phyloP scores from a whole-genome alignment of 2,797 vertebrate species.

The Cheirogaleus major region DNA sequence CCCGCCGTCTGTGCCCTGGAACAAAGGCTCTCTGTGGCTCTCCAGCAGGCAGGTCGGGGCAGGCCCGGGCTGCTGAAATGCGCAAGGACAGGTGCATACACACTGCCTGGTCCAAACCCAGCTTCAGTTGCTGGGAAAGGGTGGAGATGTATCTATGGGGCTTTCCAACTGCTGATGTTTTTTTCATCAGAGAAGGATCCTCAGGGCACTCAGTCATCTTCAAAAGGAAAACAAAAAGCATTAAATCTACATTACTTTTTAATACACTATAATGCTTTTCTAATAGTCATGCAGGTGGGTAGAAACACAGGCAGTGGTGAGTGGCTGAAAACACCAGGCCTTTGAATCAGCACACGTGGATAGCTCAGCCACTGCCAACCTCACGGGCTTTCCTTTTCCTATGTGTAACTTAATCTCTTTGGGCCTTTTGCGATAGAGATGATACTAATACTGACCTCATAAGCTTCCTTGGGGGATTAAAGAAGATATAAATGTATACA shows the following conservation, averaged over 20 bases:
- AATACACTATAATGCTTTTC: not conserved
- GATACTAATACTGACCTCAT: not conserved
- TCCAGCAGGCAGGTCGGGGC: not conserved
- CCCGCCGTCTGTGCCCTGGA: not conserved
- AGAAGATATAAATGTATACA: not conserved
- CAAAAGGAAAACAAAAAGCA: slow-evolving; percentile 64
- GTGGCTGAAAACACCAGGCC: not conserved
- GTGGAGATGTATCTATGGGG: not conserved
- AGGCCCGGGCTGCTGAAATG: not conserved
- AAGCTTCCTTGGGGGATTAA: not conserved
- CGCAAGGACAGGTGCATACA: slow-evolving; percentile 50
- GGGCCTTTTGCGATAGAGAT: not conserved
- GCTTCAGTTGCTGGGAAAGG: slow-evolving; percentile 46
- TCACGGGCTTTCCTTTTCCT: not conserved
- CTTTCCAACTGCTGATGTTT: slow-evolving; percentile 52
- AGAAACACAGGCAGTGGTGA: not conserved
- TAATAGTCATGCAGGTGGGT: not conserved
- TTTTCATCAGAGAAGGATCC: slow-evolving; percentile 23
- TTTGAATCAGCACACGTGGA: no score
- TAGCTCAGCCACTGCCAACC: not conserved
- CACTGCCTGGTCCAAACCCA: not conserved
- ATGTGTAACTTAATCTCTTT: not conserved
- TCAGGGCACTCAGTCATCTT: slow-evolving; percentile 29
- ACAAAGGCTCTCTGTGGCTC: slow-evolving; percentile 43
- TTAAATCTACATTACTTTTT: slow-evolving; percentile 39